phyloP scores from a whole-genome alignment of 2,888 invertebrate genomes.

The Brachylomia viminalis region DNA sequence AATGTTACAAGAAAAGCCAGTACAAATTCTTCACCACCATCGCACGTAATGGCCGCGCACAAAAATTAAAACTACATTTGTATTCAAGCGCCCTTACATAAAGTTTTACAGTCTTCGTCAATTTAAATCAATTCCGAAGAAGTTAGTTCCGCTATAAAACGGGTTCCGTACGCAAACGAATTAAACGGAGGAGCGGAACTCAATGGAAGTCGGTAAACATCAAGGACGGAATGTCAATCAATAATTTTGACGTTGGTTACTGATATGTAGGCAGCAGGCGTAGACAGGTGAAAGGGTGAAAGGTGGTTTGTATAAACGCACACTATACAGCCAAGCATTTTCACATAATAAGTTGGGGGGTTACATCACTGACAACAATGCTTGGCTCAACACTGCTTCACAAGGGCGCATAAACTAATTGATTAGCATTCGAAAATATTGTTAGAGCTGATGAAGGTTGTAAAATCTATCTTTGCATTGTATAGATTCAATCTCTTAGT shows the following conservation, averaged over 20 bases:
- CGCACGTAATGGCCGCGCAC: slow-evolving; percentile 66
- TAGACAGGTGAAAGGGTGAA: background rate
- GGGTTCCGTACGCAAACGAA: slow-evolving; percentile 46
- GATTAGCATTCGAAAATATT: no score
- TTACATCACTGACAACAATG: no score
- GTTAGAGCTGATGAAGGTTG: no score
- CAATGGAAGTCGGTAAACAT: slow-evolving; percentile 23
- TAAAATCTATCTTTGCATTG: no score
- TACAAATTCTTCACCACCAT: background rate
- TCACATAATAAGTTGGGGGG: no score
- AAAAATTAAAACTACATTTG: slow-evolving; percentile 84
- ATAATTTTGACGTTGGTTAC: slow-evolving; percentile 40
- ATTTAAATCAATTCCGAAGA: slow-evolving; percentile 83
- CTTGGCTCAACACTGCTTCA: no score
- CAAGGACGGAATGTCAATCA: slow-evolving; percentile 50
- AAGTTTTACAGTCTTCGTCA: slow-evolving; percentile 81
- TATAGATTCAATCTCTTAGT: no score
- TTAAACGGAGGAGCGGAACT: slow-evolving; percentile 33
- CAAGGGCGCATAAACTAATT: no score
- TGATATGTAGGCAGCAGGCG: background rate
- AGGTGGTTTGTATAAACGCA: no score
- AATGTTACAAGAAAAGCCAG: no score
- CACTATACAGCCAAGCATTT: no score
- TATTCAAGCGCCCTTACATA: slow-evolving; percentile 79
- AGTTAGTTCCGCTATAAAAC: slow-evolving; percentile 64